Conservation (phyloP, 2,797 vertebrate species). For the Liasis olivaceus region DNA sequence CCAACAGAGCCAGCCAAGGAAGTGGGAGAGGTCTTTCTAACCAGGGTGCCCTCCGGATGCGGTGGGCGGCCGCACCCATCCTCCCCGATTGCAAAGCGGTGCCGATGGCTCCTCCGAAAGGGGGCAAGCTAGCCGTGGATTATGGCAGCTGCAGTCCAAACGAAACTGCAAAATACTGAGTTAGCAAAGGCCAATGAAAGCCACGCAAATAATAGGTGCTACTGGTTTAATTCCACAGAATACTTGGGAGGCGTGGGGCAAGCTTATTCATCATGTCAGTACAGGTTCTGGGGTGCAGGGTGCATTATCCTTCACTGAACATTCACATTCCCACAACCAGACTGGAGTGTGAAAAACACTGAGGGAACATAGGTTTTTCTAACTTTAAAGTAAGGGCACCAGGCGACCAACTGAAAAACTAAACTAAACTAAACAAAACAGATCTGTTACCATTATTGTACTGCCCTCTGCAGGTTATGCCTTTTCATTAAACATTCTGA, state of each 20-base stretch:
- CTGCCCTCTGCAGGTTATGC: conserved; percentile 66
- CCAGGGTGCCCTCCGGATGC: background rate
- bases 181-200: background rate
- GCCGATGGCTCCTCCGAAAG: background rate
- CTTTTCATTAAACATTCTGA: conserved; percentile 1
- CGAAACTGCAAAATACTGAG: too few relatives aligned
- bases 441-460: conserved; percentile 21
- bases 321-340: background rate
- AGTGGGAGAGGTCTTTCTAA: background rate
- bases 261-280: too few relatives aligned
- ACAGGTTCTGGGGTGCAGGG: background rate
- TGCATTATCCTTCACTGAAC: background rate
- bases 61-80: background rate
- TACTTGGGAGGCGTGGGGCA: background rate
- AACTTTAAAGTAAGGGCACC: background rate
- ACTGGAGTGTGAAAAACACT: background rate
- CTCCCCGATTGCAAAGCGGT: too few relatives aligned
- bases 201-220: too few relatives aligned
- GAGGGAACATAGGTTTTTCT: background rate
- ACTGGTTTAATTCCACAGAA: background rate
- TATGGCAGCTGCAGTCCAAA: background rate
- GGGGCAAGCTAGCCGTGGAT: background rate
- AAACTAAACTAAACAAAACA: background rate
- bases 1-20: too few relatives aligned
- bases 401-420: background rate